Conservation (phyloP, 30 jellyfish, hydroid and myxozoan genomes). For the Aurelia aurita complex sp. Pacific region DNA sequence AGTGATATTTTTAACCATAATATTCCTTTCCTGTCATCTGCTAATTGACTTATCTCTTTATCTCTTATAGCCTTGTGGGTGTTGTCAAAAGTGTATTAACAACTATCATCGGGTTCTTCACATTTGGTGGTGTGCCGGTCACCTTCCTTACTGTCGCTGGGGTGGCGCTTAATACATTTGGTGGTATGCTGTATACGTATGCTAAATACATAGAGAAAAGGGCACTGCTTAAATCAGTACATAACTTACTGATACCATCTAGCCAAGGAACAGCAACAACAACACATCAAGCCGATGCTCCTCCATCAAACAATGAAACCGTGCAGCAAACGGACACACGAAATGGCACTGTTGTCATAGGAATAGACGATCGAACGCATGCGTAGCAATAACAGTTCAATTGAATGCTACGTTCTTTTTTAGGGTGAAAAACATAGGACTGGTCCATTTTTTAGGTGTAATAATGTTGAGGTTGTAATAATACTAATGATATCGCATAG, state of each 20-base stretch:
- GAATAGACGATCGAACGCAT: conserved; percentile 59
- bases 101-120: conserved; percentile 92
- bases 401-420: neutral
- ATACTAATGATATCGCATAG: too few species aligned
- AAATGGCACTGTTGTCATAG: conserved; percentile 6
- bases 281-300: neutral
- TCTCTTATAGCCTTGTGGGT: conserved; percentile 87
- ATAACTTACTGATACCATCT: conserved; percentile 16
- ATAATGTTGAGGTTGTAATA: too few species aligned
- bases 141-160: conserved; percentile 82
- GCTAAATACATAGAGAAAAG: conserved; percentile 83
- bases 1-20: too few species aligned
- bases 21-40: too few species aligned
- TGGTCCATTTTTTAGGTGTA: too few species aligned
- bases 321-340: neutral
- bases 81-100: conserved; percentile 96
- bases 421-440: neutral
- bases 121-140: conserved; percentile 95
- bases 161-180: conserved; percentile 84
- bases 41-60: too few species aligned
- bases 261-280: neutral
- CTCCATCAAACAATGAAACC: neutral
- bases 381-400: conserved; percentile 14
- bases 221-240: conserved; percentile 25
- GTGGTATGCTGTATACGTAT: conserved; percentile 80